Percentiles rank a stretch among this genome's conserved stretches.
Evolutionary conservation across 2,888 invertebrate species (phyloP).

Genomic region (Spisula subtruncata): DNA sequence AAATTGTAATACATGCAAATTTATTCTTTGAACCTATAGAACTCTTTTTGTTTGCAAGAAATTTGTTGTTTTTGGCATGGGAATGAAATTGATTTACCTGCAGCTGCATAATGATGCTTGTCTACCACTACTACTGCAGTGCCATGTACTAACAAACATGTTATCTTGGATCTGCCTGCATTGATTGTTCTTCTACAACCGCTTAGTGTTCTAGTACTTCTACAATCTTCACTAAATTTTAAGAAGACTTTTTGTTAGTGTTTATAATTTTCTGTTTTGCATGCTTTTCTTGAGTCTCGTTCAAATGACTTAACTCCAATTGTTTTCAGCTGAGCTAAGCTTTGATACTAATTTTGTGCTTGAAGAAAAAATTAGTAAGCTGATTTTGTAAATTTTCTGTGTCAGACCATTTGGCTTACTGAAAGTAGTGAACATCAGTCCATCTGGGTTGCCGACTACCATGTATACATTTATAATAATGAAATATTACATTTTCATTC

Average conservation of each 20-base stretch:
- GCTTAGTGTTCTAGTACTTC: too few species aligned
- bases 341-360: not conserved
- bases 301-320: not conserved
- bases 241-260: not conserved
- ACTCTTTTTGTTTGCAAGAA: not conserved
- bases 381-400: not conserved
- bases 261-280: not conserved
- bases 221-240: too few species aligned
- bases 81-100: not conserved
- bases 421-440: not conserved
- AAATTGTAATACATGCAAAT: not conserved
- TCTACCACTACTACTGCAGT: not conserved
- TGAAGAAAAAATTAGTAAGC: too few species aligned
- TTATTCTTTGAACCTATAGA: not conserved
- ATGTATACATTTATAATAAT: not conserved
- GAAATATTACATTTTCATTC: conserved; percentile 38
- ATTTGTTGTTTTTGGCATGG: conserved; percentile 11
- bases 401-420: conserved; percentile 15
- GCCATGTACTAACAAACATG: not conserved
- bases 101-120: not conserved
- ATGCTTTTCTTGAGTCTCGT: not conserved
- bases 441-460: conserved; percentile 25
- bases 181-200: not conserved
- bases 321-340: not conserved
- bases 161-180: not conserved